These are phyloP conservation scores for Aphidius gifuensis DNA, from an alignment of 1,140 invertebrate species.

Conservation along the genomic window DNA sequence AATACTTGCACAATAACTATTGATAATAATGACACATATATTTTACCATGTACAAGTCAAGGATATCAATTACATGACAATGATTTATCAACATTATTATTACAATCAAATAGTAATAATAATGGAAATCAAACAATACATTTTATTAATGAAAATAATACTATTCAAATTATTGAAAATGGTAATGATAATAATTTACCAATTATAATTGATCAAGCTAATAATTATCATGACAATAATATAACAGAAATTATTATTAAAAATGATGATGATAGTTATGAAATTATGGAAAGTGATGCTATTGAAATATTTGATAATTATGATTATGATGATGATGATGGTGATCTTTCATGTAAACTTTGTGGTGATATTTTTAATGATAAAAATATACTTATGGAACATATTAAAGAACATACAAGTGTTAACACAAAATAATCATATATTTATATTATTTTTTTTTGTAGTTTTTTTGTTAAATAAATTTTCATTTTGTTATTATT, in stretches of 20 bases:
- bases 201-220: not conserved
- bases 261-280: not conserved
- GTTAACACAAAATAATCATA: too few relatives aligned
- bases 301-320: conserved; percentile 20
- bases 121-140: not conserved
- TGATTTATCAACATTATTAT: too few relatives aligned
- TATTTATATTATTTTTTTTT: too few relatives aligned
- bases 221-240: not conserved
- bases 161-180: conserved; percentile 22
- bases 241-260: not conserved
- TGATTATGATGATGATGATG: conserved; percentile 34
- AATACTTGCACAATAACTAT: not conserved
- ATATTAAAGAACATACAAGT: conserved; percentile 46
- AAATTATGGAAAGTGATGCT: not conserved
- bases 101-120: too few relatives aligned
- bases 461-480: too few relatives aligned
- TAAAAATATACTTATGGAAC: conserved; percentile 48
- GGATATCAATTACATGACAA: too few relatives aligned
- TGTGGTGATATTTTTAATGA: conserved; percentile 48
- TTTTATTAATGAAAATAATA: conserved; percentile 5
- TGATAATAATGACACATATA: not conserved
- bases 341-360: conserved; percentile 44
- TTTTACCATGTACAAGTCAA: too few relatives aligned
- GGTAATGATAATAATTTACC: conserved; percentile 15
- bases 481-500: too few relatives aligned